phyloP scores from a whole-genome alignment of 2,113 vertebrate species.

The Plecturocebus donacophilus region DNA sequence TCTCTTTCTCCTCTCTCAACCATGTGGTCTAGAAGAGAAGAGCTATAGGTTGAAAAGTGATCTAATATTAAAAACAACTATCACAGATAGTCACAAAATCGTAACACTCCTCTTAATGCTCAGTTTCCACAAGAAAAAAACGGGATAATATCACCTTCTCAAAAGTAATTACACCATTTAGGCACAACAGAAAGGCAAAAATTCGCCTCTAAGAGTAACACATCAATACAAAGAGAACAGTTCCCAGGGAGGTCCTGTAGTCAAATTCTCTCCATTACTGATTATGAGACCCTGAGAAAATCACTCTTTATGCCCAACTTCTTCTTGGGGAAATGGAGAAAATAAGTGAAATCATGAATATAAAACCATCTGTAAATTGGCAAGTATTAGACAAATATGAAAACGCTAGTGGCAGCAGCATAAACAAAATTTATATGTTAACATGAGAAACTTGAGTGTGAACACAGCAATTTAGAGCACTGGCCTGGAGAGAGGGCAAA shows the following conservation, averaged over 20 bases:
- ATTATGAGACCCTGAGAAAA: background rate
- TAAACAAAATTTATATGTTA: background rate
- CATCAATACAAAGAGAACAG: background rate
- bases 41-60: background rate
- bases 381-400: background rate
- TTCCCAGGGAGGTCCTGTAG: background rate
- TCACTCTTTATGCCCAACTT: background rate
- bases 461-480: background rate
- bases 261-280: background rate
- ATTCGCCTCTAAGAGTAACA: background rate
- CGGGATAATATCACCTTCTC: background rate
- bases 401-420: background rate
- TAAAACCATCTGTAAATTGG: background rate
- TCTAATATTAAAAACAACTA: background rate
- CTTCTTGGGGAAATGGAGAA: background rate
- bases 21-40: background rate
- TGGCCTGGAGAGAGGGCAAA: background rate
- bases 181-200: background rate
- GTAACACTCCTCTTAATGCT: background rate
- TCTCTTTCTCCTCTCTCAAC: background rate
- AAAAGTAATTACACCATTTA: background rate
- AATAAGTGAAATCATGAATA: background rate
- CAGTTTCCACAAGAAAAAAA: constrained; percentile 47
- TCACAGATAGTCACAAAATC: background rate
- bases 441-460: background rate